Conservation (phyloP, 2,797 vertebrate genomes). For the Percopsis omiscomaycus region DNA sequence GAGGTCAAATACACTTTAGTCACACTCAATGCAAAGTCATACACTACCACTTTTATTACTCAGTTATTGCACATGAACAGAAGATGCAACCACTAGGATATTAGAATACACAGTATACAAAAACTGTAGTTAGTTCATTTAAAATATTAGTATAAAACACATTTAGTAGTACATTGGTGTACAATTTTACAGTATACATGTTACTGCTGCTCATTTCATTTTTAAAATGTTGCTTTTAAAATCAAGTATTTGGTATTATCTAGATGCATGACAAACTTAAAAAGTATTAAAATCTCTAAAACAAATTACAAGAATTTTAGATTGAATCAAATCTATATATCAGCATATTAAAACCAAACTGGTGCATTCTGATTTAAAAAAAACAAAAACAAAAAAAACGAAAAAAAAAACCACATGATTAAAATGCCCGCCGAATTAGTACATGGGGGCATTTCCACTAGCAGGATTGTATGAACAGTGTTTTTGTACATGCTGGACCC, state of each 20-base stretch:
- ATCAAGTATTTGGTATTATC: no score
- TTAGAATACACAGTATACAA: not conserved
- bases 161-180: no score
- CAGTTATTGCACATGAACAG: not conserved
- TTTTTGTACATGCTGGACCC: no score
- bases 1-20: constrained; percentile 15
- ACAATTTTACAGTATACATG: no score
- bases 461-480: no score
- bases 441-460: no score
- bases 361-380: not conserved
- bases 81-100: not conserved
- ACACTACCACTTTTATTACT: constrained; percentile 12
- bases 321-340: no score
- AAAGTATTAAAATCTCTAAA: constrained; percentile 3
- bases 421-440: not conserved
- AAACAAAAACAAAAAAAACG: not conserved
- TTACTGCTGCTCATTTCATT: no score
- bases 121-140: not conserved
- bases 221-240: no score
- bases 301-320: not conserved
- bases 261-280: not conserved
- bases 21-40: constrained; percentile 34
- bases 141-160: not conserved
- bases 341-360: not conserved
- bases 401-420: not conserved